Evolutionary conservation across 2,888 invertebrate genomes (phyloP), one percentile per base, ranked within the genome.

Genomic region (Acleris literana): DNA sequence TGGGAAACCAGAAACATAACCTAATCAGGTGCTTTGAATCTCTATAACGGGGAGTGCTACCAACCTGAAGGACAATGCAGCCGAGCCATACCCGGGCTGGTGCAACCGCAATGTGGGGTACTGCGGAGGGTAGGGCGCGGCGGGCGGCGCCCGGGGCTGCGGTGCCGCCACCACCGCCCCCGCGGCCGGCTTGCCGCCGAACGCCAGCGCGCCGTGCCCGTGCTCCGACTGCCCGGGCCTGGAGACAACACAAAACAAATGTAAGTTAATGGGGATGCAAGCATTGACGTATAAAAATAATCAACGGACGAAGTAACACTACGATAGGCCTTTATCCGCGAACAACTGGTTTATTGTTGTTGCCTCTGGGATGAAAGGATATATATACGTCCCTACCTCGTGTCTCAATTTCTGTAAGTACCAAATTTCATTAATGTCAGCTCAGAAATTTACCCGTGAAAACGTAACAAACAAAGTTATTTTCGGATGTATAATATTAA

Each of bases 221-320:
- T 90, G 90, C 78, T 92, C 91, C 82, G 88, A 84, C 80, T 90
- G 90, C 82, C 91, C 91, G 88, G 91, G 85, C 90, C 91, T 92
- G 80, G 13, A 60, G 60, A 73, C 74, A 79, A 80, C 2, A 29
- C 58, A 56, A 64, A 48, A 20, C n/a, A 57, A 5, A 33, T 11
- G 11, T 57, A n/a, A 57, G 11, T 18, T 18, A 1, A 22, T 25
- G 20, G 13, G 5, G 1, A 39, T 13, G 13, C 13, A 39, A 13
- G 39, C 33, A 2, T 33, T 33, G 9, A 33, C 9, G 9, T 33
- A 33, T 33, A 33, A 33, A 33, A 11, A 3, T 11, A 11, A 33
- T 33, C 33, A 33, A 33, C 11, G 11, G 33, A 33, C 33, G 11
- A 33, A 33, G 33, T 11, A 4, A 39, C 13, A 9, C 13, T 13